phyloP scores from a whole-genome alignment of 2,797 vertebrate genomes.

The Alectoris magna region DNA sequence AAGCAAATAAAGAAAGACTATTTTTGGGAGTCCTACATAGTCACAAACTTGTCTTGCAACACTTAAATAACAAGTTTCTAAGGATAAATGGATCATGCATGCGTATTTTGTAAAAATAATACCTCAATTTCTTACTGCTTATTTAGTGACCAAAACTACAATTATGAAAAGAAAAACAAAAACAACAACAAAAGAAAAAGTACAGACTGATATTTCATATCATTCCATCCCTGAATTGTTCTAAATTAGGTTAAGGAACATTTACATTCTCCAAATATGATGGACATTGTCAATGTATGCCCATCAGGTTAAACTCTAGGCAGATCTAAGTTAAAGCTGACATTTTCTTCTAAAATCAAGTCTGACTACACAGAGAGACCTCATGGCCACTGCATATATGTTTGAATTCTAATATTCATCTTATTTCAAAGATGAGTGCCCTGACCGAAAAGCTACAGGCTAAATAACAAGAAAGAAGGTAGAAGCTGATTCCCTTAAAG shows the following conservation, averaged over 20 bases:
- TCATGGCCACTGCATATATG: background rate
- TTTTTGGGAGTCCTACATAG: background rate
- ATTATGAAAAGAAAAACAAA: background rate
- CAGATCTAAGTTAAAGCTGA: conserved; percentile 34
- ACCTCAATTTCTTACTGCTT: background rate
- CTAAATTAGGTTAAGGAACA: background rate
- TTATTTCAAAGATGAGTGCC: background rate
- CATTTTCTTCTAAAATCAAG: conserved; percentile 41
- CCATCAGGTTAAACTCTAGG: conserved; percentile 1
- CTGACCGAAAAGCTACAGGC: background rate
- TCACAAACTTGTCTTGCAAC: background rate
- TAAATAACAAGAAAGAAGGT: background rate
- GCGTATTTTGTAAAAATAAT: background rate
- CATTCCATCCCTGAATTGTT: background rate
- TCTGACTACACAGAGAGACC: background rate
- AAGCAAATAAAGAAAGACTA: background rate
- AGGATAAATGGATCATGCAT: background rate
- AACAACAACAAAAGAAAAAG: background rate
- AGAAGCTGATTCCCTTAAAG: background rate
- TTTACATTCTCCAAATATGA: background rate
- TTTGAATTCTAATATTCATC: background rate
- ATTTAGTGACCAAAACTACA: background rate
- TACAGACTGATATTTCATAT: background rate
- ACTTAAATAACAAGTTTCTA: background rate
- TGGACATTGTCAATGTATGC: background rate